Evolutionary conservation across 2,797 vertebrate genomes (phyloP).

Genomic region (Stomatorhinus walkeri): DNA sequence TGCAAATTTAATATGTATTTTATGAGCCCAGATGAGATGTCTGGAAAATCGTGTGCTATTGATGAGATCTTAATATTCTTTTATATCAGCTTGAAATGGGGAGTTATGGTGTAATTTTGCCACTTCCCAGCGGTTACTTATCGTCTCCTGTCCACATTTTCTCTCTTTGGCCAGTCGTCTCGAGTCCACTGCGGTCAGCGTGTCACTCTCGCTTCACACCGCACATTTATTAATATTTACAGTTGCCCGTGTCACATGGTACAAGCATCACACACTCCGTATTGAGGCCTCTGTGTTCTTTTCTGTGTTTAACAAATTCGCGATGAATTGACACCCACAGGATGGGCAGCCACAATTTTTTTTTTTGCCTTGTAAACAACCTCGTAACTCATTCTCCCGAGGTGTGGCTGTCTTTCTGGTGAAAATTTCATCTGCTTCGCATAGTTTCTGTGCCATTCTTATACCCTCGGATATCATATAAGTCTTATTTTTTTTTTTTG

Average conservation of each 20-base stretch:
- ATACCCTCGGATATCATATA: neutral
- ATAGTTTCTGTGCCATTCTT: neutral
- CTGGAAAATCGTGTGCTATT: conserved; percentile 21
- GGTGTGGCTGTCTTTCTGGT: neutral
- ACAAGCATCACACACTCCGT: neutral
- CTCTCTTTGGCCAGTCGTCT: neutral
- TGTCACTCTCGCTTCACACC: neutral
- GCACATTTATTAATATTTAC: neutral
- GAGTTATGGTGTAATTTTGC: conserved; percentile 22
- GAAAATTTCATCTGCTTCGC: neutral
- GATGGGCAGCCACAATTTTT: neutral
- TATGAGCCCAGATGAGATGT: conserved; percentile 28
- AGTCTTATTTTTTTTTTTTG: neutral
- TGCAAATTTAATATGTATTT: conserved; percentile 28
- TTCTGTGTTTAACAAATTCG: neutral
- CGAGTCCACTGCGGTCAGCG: neutral
- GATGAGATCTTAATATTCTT: conserved; percentile 29
- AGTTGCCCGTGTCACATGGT: neutral
- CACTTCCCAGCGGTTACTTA: conserved; percentile 7
- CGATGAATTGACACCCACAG: neutral
- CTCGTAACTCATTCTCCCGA: neutral
- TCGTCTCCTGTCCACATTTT: neutral
- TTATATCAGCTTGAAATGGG: conserved; percentile 13
- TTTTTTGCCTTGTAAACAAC: neutral
- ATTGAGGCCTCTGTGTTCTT: neutral